Evolutionary conservation across 2,888 invertebrate species (phyloP).

Genomic region (Lasioglossum malachurum): DNA sequence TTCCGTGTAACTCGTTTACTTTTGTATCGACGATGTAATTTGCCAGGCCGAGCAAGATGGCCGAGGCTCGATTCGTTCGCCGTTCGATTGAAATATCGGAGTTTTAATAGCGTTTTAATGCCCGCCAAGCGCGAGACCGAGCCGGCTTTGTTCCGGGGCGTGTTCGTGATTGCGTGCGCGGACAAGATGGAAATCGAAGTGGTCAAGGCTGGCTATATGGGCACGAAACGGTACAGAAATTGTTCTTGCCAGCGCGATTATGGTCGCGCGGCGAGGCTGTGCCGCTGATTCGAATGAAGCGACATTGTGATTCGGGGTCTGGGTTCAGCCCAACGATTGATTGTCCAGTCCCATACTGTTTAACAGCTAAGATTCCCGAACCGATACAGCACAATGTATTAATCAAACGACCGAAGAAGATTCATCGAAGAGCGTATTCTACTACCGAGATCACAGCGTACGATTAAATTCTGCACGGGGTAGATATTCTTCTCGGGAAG

Average conservation of each 20-base stretch:
- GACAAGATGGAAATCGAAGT: background rate
- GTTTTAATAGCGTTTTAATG: conserved; percentile 31
- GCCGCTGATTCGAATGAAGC: background rate
- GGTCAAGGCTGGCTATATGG: background rate
- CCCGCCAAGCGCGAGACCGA: background rate
- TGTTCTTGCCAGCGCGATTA: background rate
- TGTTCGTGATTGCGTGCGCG: conserved; percentile 11
- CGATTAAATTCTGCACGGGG: conserved; percentile 5
- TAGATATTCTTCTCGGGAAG: background rate
- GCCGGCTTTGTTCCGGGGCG: background rate
- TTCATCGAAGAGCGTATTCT: background rate
- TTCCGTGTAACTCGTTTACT: conserved; percentile 53
- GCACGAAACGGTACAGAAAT: background rate
- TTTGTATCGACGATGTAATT: conserved; percentile 24
- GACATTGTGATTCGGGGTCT: background rate
- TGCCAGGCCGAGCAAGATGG: conserved; percentile 19
- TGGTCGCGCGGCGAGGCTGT: background rate
- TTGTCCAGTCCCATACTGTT: background rate
- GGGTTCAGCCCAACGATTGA: background rate
- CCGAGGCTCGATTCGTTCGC: conserved; percentile 37
- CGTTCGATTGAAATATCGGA: conserved; percentile 48
- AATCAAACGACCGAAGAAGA: background rate
- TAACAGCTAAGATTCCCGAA: background rate
- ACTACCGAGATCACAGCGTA: background rate
- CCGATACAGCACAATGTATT: background rate